Evolutionary conservation across 2,888 invertebrate species (phyloP).

Genomic region (Tipula helvola): DNA sequence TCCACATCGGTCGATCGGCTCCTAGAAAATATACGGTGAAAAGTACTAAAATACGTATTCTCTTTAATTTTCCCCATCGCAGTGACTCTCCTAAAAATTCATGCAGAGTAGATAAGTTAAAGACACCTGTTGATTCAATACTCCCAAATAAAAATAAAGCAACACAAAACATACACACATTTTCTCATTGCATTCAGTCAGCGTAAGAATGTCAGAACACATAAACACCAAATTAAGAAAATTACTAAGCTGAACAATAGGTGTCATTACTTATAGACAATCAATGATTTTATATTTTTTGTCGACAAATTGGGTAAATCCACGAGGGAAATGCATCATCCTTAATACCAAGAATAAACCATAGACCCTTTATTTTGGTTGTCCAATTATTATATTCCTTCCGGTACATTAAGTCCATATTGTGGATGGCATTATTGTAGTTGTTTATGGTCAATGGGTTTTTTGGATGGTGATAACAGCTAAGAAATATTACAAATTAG

Average conservation of each 20-base stretch:
- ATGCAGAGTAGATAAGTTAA: neutral
- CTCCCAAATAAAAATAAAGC: neutral
- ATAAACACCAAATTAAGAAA: neutral
- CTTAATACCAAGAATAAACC: neutral
- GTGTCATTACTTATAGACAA: neutral
- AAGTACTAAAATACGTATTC: neutral
- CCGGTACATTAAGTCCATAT: neutral
- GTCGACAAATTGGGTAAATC: neutral
- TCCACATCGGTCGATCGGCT: neutral
- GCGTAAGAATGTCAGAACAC: neutral
- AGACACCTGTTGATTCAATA: neutral
- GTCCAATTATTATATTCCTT: neutral
- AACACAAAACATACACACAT: neutral
- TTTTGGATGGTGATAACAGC: neutral
- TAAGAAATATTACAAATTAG: neutral
- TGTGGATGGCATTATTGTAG: neutral
- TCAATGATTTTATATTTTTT: neutral
- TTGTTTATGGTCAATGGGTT: neutral
- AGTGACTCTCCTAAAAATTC: neutral
- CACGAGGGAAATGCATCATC: neutral
- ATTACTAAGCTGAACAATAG: neutral
- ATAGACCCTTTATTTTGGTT: neutral
- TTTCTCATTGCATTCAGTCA: neutral
- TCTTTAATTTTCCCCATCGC: neutral
- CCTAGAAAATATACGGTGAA: neutral